Evolutionary conservation across 2,888 invertebrate species (phyloP).

Genomic region (Andrena flavipes): DNA sequence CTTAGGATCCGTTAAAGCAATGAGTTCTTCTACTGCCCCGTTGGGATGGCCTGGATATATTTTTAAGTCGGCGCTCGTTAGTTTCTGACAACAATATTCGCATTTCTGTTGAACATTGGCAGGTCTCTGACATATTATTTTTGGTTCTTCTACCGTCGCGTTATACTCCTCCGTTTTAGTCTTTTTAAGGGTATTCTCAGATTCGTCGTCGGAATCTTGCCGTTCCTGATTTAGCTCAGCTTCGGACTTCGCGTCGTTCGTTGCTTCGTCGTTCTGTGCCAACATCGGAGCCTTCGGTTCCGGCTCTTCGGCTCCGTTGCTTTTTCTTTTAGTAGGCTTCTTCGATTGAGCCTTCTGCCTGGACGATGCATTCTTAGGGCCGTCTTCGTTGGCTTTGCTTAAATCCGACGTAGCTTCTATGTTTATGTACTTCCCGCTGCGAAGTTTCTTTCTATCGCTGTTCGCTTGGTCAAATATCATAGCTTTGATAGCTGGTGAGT

Average conservation of each 20-base stretch:
- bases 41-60: slow-evolving; percentile 91
- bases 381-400: slow-evolving; percentile 16
- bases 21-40: slow-evolving; percentile 91
- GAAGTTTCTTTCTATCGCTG: slow-evolving; percentile 51
- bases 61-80: slow-evolving; percentile 85
- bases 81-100: slow-evolving; percentile 85
- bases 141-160: slow-evolving; percentile 13
- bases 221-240: neutral
- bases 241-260: neutral
- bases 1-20: slow-evolving; percentile 91
- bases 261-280: neutral
- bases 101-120: slow-evolving; percentile 79
- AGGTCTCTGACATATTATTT: slow-evolving; percentile 37
- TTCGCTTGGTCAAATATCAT: slow-evolving; percentile 19
- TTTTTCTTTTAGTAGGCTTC: slow-evolving; percentile 46
- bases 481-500: slow-evolving; percentile 13
- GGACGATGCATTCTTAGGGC: slow-evolving; percentile 1
- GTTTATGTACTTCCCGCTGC: slow-evolving; percentile 55
- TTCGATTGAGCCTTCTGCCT: slow-evolving; percentile 24
- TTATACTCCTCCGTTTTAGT: slow-evolving; percentile 53
- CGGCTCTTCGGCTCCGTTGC: slow-evolving; percentile 16
- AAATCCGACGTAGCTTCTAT: slow-evolving; percentile 24
- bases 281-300: slow-evolving; percentile 40
- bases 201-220: slow-evolving; percentile 21
- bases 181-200: slow-evolving; percentile 58